These are phyloP conservation scores for Nemapogon koenigi DNA, from an alignment of 2,888 invertebrate species.

Conservation along the genomic window DNA sequence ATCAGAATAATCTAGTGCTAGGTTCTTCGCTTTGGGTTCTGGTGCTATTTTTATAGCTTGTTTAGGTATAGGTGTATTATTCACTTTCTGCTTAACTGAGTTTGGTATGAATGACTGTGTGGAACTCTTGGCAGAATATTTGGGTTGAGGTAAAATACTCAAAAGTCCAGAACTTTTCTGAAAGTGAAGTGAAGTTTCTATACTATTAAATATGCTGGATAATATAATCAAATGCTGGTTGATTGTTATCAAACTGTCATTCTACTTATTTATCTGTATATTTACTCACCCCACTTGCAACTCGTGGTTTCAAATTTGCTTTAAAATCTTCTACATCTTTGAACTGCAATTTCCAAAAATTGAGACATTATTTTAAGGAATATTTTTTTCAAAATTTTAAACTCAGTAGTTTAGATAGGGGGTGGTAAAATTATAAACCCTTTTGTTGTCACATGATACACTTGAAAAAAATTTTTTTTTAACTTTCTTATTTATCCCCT, in stretches of 20 bases:
- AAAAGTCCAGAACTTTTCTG: slow-evolving; percentile 73
- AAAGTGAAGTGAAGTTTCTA: slow-evolving; percentile 18
- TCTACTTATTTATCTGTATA: not conserved
- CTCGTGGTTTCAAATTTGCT: slow-evolving; percentile 44
- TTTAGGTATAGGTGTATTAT: slow-evolving; percentile 25
- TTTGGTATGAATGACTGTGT: slow-evolving; percentile 48
- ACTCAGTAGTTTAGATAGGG: no score
- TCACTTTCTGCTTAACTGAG: slow-evolving; percentile 44
- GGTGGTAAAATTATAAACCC: no score
- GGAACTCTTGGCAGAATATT: slow-evolving; percentile 36
- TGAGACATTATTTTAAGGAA: no score
- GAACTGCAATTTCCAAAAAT: slow-evolving; percentile 48
- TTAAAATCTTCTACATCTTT: slow-evolving; percentile 61
- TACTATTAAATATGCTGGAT: not conserved
- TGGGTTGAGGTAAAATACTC: slow-evolving; percentile 74
- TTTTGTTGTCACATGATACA: no score
- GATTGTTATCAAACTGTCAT: not conserved
- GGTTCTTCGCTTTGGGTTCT: slow-evolving; percentile 20
- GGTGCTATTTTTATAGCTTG: slow-evolving; percentile 19
- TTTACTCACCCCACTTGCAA: slow-evolving; percentile 50
- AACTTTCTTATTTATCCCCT: no score
- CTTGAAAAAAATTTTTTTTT: no score
- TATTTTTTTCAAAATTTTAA: no score
- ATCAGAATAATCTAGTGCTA: slow-evolving; percentile 38
- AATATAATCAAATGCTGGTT: not conserved